These are phyloP conservation scores for Aricia artaxerxes DNA, from an alignment of 2,888 invertebrate species.

Conservation along the genomic window DNA sequence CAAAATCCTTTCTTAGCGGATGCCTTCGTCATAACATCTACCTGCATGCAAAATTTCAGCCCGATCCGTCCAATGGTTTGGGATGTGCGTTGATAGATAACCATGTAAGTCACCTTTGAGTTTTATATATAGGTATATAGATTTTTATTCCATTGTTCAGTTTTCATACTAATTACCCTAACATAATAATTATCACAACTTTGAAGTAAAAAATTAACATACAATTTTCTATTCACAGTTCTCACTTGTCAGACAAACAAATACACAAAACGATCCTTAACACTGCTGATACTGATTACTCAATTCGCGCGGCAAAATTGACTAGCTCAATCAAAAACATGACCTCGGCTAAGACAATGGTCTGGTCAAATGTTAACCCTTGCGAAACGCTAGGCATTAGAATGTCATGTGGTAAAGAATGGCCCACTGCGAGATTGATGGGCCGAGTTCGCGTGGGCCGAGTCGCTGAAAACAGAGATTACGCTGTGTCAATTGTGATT, in stretches of 20 bases:
- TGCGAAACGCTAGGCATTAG: constrained; percentile 68
- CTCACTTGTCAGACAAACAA: neutral
- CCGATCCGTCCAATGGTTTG: too few species aligned
- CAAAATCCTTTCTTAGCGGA: too few species aligned
- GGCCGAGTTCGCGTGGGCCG: constrained; percentile 59
- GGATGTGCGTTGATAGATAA: too few species aligned
- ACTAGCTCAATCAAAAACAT: constrained; percentile 40
- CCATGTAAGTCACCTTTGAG: too few species aligned
- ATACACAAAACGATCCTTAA: neutral
- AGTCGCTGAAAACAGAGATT: constrained; percentile 66
- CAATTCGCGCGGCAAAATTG: constrained; percentile 25
- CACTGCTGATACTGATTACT: neutral
- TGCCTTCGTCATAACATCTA: too few species aligned
- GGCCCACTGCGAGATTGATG: constrained; percentile 68
- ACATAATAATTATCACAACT: too few species aligned
- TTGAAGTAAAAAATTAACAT: too few species aligned
- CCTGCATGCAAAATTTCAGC: too few species aligned
- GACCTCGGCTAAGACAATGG: constrained; percentile 50
- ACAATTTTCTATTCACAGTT: neutral
- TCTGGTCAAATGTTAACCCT: constrained; percentile 64
- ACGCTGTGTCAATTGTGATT: constrained; percentile 54
- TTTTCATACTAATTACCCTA: too few species aligned
- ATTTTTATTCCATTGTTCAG: too few species aligned
- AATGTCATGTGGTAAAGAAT: constrained; percentile 69
- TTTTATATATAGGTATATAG: too few species aligned